Conservation (phyloP, 2,888 invertebrate genomes). For the Portevinia maculata region DNA sequence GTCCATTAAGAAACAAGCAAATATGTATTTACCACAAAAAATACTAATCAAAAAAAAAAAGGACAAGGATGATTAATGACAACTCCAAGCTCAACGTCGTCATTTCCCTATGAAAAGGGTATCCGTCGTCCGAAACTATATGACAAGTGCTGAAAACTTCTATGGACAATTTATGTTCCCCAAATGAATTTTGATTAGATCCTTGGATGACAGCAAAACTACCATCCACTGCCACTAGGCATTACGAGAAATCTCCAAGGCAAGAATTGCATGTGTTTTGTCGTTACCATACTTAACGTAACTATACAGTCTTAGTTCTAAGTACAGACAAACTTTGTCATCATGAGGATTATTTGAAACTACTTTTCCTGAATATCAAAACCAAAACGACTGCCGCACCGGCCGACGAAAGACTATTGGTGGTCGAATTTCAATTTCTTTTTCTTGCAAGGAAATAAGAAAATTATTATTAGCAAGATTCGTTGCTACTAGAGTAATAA, state of each 20-base stretch:
- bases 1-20: constrained; percentile 39
- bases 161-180: constrained; percentile 56
- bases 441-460: constrained; percentile 40
- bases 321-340: constrained; percentile 63
- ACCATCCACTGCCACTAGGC: constrained; percentile 68
- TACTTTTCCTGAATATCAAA: constrained; percentile 68
- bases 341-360: constrained; percentile 71
- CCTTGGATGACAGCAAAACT: constrained; percentile 66
- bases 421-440: constrained; percentile 67
- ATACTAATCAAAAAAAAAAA: not conserved
- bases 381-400: constrained; percentile 18
- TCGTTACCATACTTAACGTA: constrained; percentile 3
- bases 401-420: constrained; percentile 2
- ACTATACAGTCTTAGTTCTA: constrained; percentile 23
- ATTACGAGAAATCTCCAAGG: constrained; percentile 63
- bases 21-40: constrained; percentile 23
- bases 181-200: constrained; percentile 72
- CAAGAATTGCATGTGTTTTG: constrained; percentile 52
- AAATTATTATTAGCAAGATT: constrained; percentile 68
- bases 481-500: constrained; percentile 61
- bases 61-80: constrained; percentile 52
- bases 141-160: constrained; percentile 56
- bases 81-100: constrained; percentile 3
- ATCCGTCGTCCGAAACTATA: constrained; percentile 33
- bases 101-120: constrained; percentile 3